A percentile compares a stretch with the other conserved stretches of the same genome.
These are phyloP conservation scores for Agapetus fuscipes DNA, from an alignment of 2,888 invertebrate genomes.

Conservation along the genomic window DNA sequence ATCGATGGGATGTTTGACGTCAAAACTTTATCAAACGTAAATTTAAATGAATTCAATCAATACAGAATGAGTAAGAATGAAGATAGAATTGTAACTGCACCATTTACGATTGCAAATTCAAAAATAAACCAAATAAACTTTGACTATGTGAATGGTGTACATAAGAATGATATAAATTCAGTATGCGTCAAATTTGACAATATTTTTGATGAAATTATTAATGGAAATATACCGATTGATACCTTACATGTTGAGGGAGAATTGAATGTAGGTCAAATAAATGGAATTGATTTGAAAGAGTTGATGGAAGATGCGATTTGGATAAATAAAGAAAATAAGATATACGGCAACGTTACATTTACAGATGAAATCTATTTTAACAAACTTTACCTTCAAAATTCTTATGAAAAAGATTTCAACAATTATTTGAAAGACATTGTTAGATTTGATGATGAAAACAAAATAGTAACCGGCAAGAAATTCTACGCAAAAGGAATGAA, in stretches of 20 bases:
- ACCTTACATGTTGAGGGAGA: constrained; percentile 29
- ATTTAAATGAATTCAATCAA: constrained; percentile 28
- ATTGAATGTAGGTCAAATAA: constrained; percentile 29
- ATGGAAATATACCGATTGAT: constrained; percentile 33
- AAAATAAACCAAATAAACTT: constrained; percentile 28
- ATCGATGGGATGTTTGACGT: constrained; percentile 31
- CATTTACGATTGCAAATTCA: constrained; percentile 28
- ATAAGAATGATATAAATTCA: constrained; percentile 26
- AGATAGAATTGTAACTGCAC: constrained; percentile 27
- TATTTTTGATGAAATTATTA: constrained; percentile 28
- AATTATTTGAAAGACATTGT: constrained; percentile 33
- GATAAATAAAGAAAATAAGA: constrained; percentile 31
- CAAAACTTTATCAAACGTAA: constrained; percentile 26
- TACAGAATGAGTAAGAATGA: constrained; percentile 28
- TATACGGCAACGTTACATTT: constrained; percentile 28
- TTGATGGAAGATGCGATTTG: constrained; percentile 31
- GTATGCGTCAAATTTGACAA: constrained; percentile 27
- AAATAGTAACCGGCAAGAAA: constrained; percentile 26
- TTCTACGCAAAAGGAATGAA: constrained; percentile 28
- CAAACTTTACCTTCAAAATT: constrained; percentile 27
- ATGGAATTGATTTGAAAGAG: constrained; percentile 24
- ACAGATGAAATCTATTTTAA: constrained; percentile 24
- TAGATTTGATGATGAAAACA: constrained; percentile 29
- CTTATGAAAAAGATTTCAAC: constrained; percentile 31
- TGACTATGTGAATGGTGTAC: constrained; percentile 30